Evolutionary conservation across 2,797 vertebrate genomes (phyloP).

Genomic region (Galago senegalensis): DNA sequence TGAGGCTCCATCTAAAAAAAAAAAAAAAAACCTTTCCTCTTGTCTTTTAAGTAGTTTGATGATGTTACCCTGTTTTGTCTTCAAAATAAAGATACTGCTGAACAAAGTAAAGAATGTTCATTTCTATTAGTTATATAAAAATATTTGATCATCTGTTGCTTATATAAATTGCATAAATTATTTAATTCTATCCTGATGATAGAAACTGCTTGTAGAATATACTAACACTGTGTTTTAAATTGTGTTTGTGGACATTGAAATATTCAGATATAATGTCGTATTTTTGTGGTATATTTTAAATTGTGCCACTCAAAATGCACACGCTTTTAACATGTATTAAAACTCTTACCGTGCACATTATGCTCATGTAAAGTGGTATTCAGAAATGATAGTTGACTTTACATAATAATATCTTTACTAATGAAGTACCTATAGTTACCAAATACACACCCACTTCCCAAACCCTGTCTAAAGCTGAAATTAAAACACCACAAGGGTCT

Average conservation of each 20-base stretch:
- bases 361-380: conserved; percentile 17
- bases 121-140: conserved; percentile 38
- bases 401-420: background rate
- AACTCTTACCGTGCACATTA: conserved; percentile 32
- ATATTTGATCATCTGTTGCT: conserved; percentile 21
- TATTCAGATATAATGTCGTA: conserved; percentile 29
- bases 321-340: conserved; percentile 28
- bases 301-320: conserved; percentile 2
- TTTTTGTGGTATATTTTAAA: background rate
- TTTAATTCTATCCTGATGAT: conserved; percentile 43
- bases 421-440: background rate
- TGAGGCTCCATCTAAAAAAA: too few relatives aligned
- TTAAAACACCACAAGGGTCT: background rate
- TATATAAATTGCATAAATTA: conserved; percentile 22
- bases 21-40: background rate
- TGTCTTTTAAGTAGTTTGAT: background rate
- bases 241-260: background rate
- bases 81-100: conserved; percentile 8
- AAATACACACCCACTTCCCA: background rate
- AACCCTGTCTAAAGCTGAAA: conserved; percentile 3
- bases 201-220: conserved; percentile 26
- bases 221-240: conserved; percentile 27
- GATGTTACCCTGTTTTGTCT: background rate
- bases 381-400: background rate
- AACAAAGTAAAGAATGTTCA: conserved; percentile 7